Base-by-base conservation (phyloP, 2,113 vertebrate species). In the Hepsetus odoe region DNA sequence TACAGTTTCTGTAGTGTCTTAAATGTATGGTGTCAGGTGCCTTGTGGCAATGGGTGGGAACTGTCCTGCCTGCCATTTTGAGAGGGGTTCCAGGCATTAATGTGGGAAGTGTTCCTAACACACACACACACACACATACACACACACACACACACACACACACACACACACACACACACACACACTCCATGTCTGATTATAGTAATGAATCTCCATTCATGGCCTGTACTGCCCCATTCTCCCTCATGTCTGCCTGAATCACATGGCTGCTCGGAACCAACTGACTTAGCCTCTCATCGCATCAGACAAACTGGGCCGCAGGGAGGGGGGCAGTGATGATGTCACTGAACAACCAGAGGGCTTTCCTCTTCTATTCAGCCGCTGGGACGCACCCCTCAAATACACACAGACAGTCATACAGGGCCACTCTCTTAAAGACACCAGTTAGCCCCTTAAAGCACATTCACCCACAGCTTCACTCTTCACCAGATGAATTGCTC, bases 161-260 rank as follows among this genome's bases (percentile, higher is more conserved):
- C 64, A 49, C 46, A 55, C 51, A 55, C 51, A 55, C 51, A 55
- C 51, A 71, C 33, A 38, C 67, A 46, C 65, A 75, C 74, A 66
- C 46, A 66, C 83, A 85, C 70, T 85, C 81, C 76, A 86, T 0
- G 82, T 91, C 92, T 93, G 91, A 91, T 93, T 91, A 93, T 88
- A 89, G 86, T 89, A 90, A 91, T 83, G 64, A 92, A 88, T 77
- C 44, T 40, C 82, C 81, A 67, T 70, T 82, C 86, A 83, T 26
- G 79, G 82, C 77, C 83, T 88, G 81, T 90, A 88, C 80, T 77
- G 79, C 86, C 76, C 76, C 86, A 90, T 64, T 68, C 86, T 89
- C 83, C 81, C 92, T 89, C 93, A 91, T 72, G 92, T 95, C 94
- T 90, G 90, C 92, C 90, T 26, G 80, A 91, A 95, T 96, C 94